Evolutionary conservation across 2,888 invertebrate species (phyloP).

Genomic region (Dicyrtomina minuta): DNA sequence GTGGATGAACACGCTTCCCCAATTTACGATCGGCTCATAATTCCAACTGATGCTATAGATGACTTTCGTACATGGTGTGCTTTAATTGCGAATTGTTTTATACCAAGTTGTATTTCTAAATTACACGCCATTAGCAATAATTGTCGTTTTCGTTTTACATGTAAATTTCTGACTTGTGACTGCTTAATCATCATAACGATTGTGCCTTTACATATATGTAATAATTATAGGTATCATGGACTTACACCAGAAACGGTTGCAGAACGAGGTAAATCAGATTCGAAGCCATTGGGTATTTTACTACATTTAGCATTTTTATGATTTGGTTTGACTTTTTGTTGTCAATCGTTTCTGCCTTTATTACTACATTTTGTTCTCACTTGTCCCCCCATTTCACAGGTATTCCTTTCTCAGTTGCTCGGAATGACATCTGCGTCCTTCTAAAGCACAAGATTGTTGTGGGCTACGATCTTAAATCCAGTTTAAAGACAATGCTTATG

Average conservation of each 20-base stretch:
- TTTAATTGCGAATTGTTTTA: not conserved
- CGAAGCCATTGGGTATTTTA: too few species aligned
- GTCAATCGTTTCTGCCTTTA: not conserved
- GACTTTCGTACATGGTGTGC: slow-evolving; percentile 14
- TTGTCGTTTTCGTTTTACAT: too few species aligned
- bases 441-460: slow-evolving; percentile 16
- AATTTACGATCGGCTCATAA: slow-evolving; percentile 7
- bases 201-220: too few species aligned
- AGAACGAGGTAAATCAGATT: slow-evolving; percentile 4
- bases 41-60: slow-evolving; percentile 8
- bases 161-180: not conserved
- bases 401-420: slow-evolving; percentile 10
- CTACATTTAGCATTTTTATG: too few species aligned
- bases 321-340: too few species aligned
- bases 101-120: not conserved
- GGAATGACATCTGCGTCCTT: slow-evolving; percentile 2
- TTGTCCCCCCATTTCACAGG: not conserved
- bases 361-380: too few species aligned
- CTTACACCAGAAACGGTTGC: slow-evolving; percentile 16
- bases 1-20: not conserved
- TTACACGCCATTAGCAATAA: too few species aligned
- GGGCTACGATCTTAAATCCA: slow-evolving; percentile 10
- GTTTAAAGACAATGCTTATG: slow-evolving; percentile 19
- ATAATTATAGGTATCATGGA: slow-evolving; percentile 13
- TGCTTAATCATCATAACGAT: too few species aligned